Evolutionary conservation across 2,797 vertebrate genomes (phyloP).

Genomic region (Lateolabrax maculatus): DNA sequence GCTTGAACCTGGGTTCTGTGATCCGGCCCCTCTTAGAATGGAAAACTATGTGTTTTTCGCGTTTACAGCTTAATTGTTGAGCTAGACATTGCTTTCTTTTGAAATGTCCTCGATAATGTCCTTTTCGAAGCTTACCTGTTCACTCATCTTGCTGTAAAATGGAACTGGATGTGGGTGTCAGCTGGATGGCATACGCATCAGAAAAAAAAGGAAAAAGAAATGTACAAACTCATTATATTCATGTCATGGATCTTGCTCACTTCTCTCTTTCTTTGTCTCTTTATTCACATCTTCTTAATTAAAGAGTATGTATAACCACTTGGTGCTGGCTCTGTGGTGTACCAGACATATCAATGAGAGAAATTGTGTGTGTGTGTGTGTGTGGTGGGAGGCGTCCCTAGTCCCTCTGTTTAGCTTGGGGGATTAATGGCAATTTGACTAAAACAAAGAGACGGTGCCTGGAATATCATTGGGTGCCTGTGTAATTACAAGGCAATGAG

Average conservation of each 20-base stretch:
- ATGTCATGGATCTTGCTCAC: constrained; percentile 32
- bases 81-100: constrained; percentile 1
- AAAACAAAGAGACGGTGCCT: constrained; percentile 76
- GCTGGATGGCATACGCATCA: not conserved
- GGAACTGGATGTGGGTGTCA: not conserved
- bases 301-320: constrained; percentile 58
- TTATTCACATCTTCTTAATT: constrained; percentile 66
- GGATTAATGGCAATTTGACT: constrained; percentile 82
- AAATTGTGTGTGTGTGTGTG: not conserved
- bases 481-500: constrained; percentile 80
- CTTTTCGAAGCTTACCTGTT: not conserved
- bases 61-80: constrained; percentile 16
- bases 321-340: constrained; percentile 32
- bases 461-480: constrained; percentile 73
- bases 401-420: constrained; percentile 33
- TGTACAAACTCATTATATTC: constrained; percentile 39
- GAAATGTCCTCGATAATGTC: constrained; percentile 18
- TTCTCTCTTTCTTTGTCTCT: constrained; percentile 17
- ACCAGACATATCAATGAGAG: constrained; percentile 57
- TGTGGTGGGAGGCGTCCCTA: constrained; percentile 11
- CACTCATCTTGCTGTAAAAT: not conserved
- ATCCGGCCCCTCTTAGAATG: constrained; percentile 28
- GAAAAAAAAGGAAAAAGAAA: not conserved
- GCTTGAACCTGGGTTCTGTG: constrained; percentile 14
- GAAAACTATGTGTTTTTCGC: constrained; percentile 30